A percentile compares a stretch with the other conserved stretches of the same genome.
Conservation (phyloP, 35 echinoderm and acorn worm genomes). For the Eucidaris tribuloides region DNA sequence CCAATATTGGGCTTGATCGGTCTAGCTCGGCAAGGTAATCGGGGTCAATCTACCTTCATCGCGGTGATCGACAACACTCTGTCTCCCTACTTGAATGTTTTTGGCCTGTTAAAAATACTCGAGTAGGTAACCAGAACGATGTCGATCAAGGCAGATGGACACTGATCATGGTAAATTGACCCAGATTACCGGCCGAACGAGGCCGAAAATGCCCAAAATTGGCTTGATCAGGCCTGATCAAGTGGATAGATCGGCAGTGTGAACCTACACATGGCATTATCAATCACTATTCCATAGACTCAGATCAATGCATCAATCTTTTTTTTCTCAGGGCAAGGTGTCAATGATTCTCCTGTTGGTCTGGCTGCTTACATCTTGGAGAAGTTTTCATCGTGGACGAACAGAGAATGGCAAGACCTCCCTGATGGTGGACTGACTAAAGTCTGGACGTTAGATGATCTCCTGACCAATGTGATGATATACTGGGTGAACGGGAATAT, state of each 20-base stretch:
- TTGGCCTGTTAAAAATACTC: no score
- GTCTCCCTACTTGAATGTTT: no score
- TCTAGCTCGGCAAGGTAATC: no score
- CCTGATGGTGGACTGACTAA: slow-evolving; percentile 66
- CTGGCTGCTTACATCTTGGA: slow-evolving; percentile 82
- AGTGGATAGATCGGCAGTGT: no score
- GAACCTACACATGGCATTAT: not conserved
- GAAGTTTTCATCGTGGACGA: slow-evolving; percentile 71
- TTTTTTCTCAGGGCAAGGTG: slow-evolving; percentile 29
- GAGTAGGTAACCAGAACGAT: no score
- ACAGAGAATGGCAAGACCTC: slow-evolving; percentile 9
- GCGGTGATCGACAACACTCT: no score
- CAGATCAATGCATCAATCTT: not conserved
- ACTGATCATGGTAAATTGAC: not conserved
- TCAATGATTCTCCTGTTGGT: slow-evolving; percentile 74
- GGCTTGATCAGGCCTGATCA: no score
- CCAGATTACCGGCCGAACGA: no score
- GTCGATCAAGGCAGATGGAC: no score
- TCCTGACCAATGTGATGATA: slow-evolving; percentile 90
- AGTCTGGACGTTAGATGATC: slow-evolving; percentile 57
- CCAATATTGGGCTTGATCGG: no score
- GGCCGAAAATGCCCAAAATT: no score
- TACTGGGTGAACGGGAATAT: slow-evolving; percentile 82
- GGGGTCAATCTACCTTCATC: no score
- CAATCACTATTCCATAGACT: not conserved